A percentile compares a stretch with the other conserved stretches of the same genome.
phyloP scores from a whole-genome alignment of 2,113 vertebrate species.

The Aegithalos caudatus region DNA sequence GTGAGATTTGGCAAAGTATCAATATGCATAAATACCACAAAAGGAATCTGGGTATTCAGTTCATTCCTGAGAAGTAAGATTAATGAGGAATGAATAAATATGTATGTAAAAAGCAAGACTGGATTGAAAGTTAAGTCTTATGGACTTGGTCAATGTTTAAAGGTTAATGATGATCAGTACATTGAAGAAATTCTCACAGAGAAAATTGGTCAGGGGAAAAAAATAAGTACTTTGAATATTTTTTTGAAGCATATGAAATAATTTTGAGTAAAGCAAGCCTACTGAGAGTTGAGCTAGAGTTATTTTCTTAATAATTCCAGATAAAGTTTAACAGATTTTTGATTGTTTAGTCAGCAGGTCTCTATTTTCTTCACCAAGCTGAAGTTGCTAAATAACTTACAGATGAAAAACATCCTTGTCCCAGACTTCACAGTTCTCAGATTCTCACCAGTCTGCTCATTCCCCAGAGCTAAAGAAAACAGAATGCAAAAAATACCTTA shows the following conservation, averaged over 20 bases:
- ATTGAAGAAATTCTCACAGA: not conserved
- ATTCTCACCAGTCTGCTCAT: not conserved
- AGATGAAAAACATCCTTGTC: not conserved
- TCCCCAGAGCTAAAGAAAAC: not conserved
- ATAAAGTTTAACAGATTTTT: not conserved
- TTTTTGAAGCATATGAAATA: not conserved
- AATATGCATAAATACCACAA: not conserved
- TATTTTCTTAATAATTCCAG: not conserved
- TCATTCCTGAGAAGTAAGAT: not conserved
- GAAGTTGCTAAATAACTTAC: not conserved
- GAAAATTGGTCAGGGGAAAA: not conserved
- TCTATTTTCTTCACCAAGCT: not conserved
- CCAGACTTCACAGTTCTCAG: not conserved
- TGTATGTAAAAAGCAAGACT: not conserved
- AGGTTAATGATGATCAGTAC: not conserved
- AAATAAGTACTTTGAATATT: not conserved
- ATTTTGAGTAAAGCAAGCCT: not conserved
- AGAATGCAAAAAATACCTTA: not conserved
- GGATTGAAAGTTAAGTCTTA: not conserved
- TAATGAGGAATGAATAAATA: not conserved
- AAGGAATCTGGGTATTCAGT: not conserved
- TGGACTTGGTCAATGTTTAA: not conserved
- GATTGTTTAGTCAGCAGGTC: not conserved
- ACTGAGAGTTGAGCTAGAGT: not conserved
- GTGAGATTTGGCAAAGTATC: not conserved